Evolutionary conservation across 2,888 invertebrate species (phyloP).

Genomic region (Tanytarsus gracilentus): DNA sequence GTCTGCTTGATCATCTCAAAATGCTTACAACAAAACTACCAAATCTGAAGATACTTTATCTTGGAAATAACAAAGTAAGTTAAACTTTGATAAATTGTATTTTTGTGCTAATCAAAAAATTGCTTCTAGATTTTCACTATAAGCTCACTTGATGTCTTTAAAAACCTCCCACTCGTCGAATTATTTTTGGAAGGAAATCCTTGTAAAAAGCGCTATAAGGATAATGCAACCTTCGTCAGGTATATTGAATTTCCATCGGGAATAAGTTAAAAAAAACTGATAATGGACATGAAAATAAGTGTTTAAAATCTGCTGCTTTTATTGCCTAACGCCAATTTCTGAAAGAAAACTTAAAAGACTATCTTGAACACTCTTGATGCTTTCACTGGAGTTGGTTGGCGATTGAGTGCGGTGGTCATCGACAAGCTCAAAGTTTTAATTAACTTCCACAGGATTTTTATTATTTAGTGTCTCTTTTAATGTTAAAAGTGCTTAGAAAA

Average conservation of each 20-base stretch:
- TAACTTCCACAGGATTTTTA: too few relatives aligned
- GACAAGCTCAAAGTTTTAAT: too few relatives aligned
- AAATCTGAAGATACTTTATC: slow-evolving; percentile 64
- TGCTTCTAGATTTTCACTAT: slow-evolving; percentile 54
- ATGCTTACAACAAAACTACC: slow-evolving; percentile 58
- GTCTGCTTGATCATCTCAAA: slow-evolving; percentile 57
- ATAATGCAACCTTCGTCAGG: slow-evolving; percentile 72
- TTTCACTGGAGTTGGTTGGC: too few relatives aligned
- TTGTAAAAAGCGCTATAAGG: slow-evolving; percentile 65
- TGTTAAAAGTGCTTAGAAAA: too few relatives aligned
- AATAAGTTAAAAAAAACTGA: not conserved
- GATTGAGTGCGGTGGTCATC: too few relatives aligned
- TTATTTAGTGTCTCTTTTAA: too few relatives aligned
- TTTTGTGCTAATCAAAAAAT: not conserved
- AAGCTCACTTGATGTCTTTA: slow-evolving; percentile 55
- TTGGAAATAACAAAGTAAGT: slow-evolving; percentile 71
- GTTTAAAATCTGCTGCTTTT: not conserved
- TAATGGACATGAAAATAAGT: not conserved
- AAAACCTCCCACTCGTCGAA: slow-evolving; percentile 63
- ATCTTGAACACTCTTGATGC: too few relatives aligned
- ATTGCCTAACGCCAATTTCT: not conserved
- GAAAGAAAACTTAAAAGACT: not conserved
- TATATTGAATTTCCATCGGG: slow-evolving; percentile 44
- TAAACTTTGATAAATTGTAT: slow-evolving; percentile 6
- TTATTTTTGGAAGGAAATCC: slow-evolving; percentile 73